phyloP scores from a whole-genome alignment of 1,140 invertebrate species.

The Pararge aegeria region DNA sequence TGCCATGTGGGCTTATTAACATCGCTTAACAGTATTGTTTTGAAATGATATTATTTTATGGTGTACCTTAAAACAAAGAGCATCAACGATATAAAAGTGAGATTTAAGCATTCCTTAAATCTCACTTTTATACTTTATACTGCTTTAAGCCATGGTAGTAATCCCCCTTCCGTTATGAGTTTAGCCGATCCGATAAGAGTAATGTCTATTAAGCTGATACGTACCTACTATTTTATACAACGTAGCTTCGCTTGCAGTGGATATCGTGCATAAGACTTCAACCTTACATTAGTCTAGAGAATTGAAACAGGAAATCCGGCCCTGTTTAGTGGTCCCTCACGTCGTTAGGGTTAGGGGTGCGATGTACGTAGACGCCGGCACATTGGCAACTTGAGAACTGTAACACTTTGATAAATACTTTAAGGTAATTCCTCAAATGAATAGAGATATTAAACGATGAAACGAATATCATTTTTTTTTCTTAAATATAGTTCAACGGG shows the following conservation, averaged over 20 bases:
- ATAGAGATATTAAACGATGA: constrained; percentile 5
- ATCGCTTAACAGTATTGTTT: too few relatives aligned
- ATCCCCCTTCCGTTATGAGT: too few relatives aligned
- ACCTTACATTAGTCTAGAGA: background rate
- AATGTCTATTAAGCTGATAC: too few relatives aligned
- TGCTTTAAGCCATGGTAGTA: too few relatives aligned
- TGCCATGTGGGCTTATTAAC: too few relatives aligned
- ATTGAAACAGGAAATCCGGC: background rate
- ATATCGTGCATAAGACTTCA: background rate
- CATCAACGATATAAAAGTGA: too few relatives aligned
- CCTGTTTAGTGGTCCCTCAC: constrained; percentile 61
- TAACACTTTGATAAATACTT: constrained; percentile 14
- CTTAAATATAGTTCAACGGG: background rate
- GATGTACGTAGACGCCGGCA: constrained; percentile 49
- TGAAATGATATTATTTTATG: too few relatives aligned
- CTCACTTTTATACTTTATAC: too few relatives aligned
- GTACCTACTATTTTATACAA: too few relatives aligned
- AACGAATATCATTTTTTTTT: constrained; percentile 12
- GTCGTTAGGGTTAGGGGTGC: constrained; percentile 52
- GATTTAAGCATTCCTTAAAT: too few relatives aligned
- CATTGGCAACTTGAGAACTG: constrained; percentile 58
- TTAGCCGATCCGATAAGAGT: too few relatives aligned
- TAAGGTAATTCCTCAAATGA: background rate
- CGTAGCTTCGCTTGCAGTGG: background rate
- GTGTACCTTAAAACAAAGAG: too few relatives aligned